Base-by-base conservation (phyloP, 2,797 vertebrate genomes). In the Acipenser transmontanus region DNA sequence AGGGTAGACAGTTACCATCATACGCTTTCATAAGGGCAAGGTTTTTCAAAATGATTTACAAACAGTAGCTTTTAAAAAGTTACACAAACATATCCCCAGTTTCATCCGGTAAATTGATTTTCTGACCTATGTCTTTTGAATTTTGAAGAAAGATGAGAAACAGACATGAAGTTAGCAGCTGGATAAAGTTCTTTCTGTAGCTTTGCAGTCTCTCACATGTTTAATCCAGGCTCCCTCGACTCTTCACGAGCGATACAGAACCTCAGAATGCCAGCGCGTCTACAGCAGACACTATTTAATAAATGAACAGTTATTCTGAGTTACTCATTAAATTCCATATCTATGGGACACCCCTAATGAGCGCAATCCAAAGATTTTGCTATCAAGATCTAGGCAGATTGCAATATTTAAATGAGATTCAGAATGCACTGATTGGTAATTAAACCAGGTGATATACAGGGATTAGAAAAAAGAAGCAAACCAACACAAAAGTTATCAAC, bases 241-340 rank as follows among this genome's bases (percentile, higher is more conserved):
- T n/a, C 13, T 10, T 12, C 54, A 6, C 54, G 10, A 10, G 54
- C 1, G 54, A 11, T 13, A 1, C 6, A 6, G 9, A 51, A 8
- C 50, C 50, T 51, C 7, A 11, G 50, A 11, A 11, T 57, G 8
- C 12, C 13, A 6, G 6, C 6, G 12, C 7, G 54, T 57, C 54
- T 10, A 10, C 54, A 6, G 54, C 8, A 57, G 54, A 13, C 54
- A 11, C 6, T 10, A 13, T 7, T 57, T 57, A 1, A 57, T 57
- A 57, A 57, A 57, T 57, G 54, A 57, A 57, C 11, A 57, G 6
- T 57, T 57, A 57, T 57, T 57, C 54, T n/a, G 9, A 57, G 54
- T 13, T n/a, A 6, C 54, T n/a, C 54, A 13, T 57, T 57, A 57
- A 6, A 11, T n/a, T n/a, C 9, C 12, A n/a, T n/a, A n/a, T 9